Evolutionary conservation across 1,140 invertebrate genomes (phyloP).

Genomic region (Ips typographus): DNA sequence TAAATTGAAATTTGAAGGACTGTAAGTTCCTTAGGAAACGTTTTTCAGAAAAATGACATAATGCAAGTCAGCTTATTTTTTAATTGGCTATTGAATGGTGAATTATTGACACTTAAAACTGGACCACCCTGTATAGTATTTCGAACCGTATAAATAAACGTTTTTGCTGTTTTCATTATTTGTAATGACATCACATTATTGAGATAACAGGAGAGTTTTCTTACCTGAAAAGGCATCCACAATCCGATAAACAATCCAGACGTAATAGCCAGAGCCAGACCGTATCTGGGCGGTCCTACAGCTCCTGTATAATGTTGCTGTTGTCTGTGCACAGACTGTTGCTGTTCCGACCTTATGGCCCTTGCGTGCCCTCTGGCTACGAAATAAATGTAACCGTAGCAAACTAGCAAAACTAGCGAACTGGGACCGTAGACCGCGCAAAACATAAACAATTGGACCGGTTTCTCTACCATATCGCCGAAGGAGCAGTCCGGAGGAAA

Average conservation of each 20-base stretch:
- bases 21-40: no score
- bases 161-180: no score
- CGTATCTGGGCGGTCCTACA: constrained; percentile 58
- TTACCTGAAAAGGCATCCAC: constrained; percentile 66
- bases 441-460: constrained; percentile 57
- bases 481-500: constrained; percentile 53
- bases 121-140: no score
- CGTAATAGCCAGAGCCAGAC: constrained; percentile 64
- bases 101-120: no score
- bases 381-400: constrained; percentile 67
- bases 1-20: no score
- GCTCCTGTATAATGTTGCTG: constrained; percentile 28
- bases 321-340: constrained; percentile 58
- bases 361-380: constrained; percentile 66
- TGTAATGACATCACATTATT: no score
- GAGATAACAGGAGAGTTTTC: not conserved
- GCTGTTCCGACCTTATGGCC: constrained; percentile 64
- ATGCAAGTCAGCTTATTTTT: no score
- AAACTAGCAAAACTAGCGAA: constrained; percentile 59
- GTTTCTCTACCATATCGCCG: constrained; percentile 53
- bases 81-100: no score
- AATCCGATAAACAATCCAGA: constrained; percentile 63
- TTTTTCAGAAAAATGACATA: no score
- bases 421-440: constrained; percentile 62
- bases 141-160: no score